These are phyloP conservation scores for Cephus sareptanus DNA, from an alignment of 2,888 invertebrate genomes.

Conservation along the genomic window DNA sequence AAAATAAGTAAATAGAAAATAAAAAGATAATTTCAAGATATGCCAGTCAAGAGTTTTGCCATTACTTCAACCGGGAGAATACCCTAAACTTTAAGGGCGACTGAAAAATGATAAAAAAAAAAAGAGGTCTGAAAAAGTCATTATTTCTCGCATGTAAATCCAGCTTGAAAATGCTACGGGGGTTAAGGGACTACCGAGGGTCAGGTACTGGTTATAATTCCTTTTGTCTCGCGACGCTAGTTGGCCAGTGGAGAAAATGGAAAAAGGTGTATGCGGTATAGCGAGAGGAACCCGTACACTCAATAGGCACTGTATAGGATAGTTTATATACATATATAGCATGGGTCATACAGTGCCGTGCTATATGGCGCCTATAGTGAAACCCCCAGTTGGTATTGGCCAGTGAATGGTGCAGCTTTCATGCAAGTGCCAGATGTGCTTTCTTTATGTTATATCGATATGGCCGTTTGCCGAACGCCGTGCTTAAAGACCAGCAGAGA, in stretches of 20 bases:
- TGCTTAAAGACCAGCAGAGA: neutral
- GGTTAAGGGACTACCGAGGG: neutral
- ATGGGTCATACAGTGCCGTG: neutral
- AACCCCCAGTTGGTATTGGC: constrained; percentile 21
- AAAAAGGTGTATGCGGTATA: neutral
- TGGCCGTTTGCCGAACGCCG: constrained; percentile 9
- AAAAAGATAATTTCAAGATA: neutral
- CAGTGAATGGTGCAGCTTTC: constrained; percentile 25
- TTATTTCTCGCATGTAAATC: neutral
- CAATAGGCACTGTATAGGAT: neutral
- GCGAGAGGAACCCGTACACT: neutral
- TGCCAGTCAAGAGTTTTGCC: neutral
- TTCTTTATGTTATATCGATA: constrained; percentile 41
- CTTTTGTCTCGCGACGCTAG: neutral
- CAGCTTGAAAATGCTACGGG: neutral
- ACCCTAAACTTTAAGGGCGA: neutral
- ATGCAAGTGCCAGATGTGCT: constrained; percentile 39
- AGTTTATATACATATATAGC: neutral
- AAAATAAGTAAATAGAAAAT: neutral
- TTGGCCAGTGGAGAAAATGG: neutral
- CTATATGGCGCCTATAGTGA: neutral
- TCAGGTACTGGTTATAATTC: neutral
- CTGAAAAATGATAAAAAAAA: neutral
- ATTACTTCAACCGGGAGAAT: neutral
- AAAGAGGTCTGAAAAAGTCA: neutral